Conservation (phyloP, 2,888 invertebrate genomes). For the Hoplodrina blanda region DNA sequence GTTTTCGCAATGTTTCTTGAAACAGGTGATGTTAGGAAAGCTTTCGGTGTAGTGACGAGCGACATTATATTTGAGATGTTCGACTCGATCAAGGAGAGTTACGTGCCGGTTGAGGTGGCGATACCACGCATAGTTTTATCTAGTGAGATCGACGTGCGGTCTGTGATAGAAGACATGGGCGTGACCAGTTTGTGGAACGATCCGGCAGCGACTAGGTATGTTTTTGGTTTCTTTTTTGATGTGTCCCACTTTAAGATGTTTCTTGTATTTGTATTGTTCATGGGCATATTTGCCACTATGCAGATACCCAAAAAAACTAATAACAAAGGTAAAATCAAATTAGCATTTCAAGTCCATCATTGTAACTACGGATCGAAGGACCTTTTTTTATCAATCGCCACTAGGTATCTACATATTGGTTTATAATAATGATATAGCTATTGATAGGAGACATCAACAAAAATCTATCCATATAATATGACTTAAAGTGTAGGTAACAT, state of each 20-base stretch:
- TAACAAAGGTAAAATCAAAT: too few species aligned
- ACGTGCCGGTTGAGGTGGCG: conserved; percentile 39
- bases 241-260: background rate
- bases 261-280: background rate
- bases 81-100: conserved; percentile 21
- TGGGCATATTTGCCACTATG: too few species aligned
- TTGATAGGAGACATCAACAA: too few species aligned
- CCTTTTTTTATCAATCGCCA: too few species aligned
- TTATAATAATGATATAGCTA: too few species aligned
- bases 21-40: background rate
- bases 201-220: conserved; percentile 49
- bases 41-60: background rate
- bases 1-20: conserved; percentile 19
- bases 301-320: too few species aligned
- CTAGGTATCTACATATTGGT: too few species aligned
- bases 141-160: conserved; percentile 26
- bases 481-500: background rate
- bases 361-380: too few species aligned
- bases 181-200: conserved; percentile 43
- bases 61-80: conserved; percentile 29
- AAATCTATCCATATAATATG: too few species aligned
- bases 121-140: conserved; percentile 39
- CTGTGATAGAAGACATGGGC: conserved; percentile 42
- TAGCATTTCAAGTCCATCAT: too few species aligned
- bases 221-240: background rate